Percentiles rank a stretch among this genome's conserved stretches.
These are phyloP conservation scores for Ptychobarbus kaznakovi DNA, from an alignment of 2,797 vertebrate species.

Conservation along the genomic window DNA sequence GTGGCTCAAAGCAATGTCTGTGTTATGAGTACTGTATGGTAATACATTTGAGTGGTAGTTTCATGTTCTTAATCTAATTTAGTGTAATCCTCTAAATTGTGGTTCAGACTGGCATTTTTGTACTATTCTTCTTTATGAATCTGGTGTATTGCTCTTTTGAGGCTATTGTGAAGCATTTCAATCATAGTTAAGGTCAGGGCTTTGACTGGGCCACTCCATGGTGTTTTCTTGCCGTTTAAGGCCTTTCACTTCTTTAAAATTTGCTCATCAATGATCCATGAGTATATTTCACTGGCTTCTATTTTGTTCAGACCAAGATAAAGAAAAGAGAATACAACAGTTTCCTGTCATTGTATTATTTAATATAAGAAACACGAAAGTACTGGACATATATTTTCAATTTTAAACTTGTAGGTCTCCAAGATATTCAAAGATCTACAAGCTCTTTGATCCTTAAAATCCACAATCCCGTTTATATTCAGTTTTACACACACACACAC, in stretches of 20 bases:
- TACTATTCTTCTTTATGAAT: neutral
- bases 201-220: neutral
- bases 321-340: neutral
- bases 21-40: neutral
- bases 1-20: neutral
- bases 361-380: neutral
- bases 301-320: neutral
- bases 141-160: neutral
- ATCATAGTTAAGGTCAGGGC: neutral
- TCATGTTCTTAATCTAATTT: neutral
- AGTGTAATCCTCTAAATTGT: neutral
- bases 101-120: neutral
- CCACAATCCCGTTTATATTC: neutral
- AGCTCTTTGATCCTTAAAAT: neutral
- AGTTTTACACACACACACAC: neutral
- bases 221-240: neutral
- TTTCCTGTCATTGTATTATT: neutral
- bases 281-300: neutral
- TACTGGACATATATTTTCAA: neutral
- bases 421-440: neutral
- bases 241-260: neutral
- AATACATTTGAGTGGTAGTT: neutral
- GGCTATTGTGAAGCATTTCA: neutral
- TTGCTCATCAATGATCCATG: neutral
- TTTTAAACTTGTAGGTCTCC: neutral